Percentiles rank a stretch among this genome's conserved stretches.
Conservation (phyloP, 1,140 invertebrate species). For the Eciton burchellii region DNA sequence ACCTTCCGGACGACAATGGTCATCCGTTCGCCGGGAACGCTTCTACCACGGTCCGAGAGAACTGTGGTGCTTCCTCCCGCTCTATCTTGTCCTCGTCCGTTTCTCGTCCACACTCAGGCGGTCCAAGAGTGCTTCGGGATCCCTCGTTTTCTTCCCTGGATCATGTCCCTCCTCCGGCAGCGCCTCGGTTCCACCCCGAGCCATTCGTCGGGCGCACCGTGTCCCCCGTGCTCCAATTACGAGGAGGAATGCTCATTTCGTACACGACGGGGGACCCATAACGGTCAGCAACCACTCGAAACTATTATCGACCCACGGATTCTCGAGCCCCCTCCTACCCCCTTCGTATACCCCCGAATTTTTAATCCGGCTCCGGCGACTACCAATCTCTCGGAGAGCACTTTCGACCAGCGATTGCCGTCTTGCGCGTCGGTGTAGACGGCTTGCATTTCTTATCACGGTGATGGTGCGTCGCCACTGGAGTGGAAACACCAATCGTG, state of each 20-base stretch:
- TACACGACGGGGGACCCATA: conserved; percentile 72
- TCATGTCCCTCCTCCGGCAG: conserved; percentile 35
- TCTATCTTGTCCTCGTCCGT: conserved; percentile 39
- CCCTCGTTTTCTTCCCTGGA: conserved; percentile 67
- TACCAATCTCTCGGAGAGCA: conserved; percentile 72
- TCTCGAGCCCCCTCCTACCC: not conserved
- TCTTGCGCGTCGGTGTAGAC: conserved; percentile 61
- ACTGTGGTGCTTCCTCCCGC: conserved; percentile 33
- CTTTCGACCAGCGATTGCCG: conserved; percentile 52
- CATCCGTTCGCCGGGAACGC: conserved; percentile 37
- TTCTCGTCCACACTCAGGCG: conserved; percentile 70
- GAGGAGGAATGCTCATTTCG: conserved; percentile 78
- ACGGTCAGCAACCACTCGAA: conserved; percentile 77
- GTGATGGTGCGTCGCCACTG: conserved; percentile 66
- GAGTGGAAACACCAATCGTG: conserved; percentile 75
- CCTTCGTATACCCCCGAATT: conserved; percentile 57
- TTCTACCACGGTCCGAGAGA: conserved; percentile 50
- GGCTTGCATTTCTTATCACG: conserved; percentile 72
- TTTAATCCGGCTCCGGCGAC: conserved; percentile 68
- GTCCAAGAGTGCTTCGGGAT: conserved; percentile 71
- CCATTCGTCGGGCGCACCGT: conserved; percentile 64
- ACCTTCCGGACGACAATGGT: conserved; percentile 53
- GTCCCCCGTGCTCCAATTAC: conserved; percentile 77
- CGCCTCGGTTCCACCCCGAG: conserved; percentile 23
- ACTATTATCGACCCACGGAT: conserved; percentile 74